Percentiles rank a stretch among this genome's conserved stretches.
These are phyloP conservation scores for Doryteuthis pealeii DNA, from an alignment of 1,140 invertebrate species.

Conservation along the genomic window DNA sequence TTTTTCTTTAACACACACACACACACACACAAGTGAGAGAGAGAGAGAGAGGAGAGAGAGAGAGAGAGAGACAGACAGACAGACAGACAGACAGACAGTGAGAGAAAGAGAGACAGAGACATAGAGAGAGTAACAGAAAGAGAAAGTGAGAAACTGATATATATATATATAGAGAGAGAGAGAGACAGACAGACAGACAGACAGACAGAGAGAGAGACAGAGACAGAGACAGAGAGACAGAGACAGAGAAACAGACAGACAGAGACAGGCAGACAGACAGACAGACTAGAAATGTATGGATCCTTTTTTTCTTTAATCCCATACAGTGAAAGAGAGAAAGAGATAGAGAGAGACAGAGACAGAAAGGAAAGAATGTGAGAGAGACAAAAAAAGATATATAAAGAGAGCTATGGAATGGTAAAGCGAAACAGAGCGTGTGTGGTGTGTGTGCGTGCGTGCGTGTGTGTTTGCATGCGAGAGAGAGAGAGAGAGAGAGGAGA, in stretches of 20 bases:
- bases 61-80: not conserved
- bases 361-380: not conserved
- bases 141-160: too few species aligned
- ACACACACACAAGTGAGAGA: too few species aligned
- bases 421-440: too few species aligned
- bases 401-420: too few species aligned
- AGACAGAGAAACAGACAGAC: too few species aligned
- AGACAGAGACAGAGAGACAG: not conserved
- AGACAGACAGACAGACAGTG: not conserved
- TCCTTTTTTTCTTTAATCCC: not conserved
- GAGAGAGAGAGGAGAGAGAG: not conserved
- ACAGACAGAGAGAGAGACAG: not conserved
- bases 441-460: not conserved
- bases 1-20: too few species aligned
- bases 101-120: too few species aligned
- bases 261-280: too few species aligned
- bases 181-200: not conserved
- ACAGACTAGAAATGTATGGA: not conserved
- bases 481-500: too few species aligned
- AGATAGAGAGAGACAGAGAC: not conserved
- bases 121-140: too few species aligned
- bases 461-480: not conserved
- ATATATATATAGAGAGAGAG: too few species aligned
- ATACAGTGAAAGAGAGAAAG: not conserved
- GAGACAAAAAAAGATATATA: too few species aligned